A percentile compares a stretch with the other conserved stretches of the same genome.
Evolutionary conservation across 1,140 invertebrate genomes (phyloP).

Genomic region (Procambarus clarkii): DNA sequence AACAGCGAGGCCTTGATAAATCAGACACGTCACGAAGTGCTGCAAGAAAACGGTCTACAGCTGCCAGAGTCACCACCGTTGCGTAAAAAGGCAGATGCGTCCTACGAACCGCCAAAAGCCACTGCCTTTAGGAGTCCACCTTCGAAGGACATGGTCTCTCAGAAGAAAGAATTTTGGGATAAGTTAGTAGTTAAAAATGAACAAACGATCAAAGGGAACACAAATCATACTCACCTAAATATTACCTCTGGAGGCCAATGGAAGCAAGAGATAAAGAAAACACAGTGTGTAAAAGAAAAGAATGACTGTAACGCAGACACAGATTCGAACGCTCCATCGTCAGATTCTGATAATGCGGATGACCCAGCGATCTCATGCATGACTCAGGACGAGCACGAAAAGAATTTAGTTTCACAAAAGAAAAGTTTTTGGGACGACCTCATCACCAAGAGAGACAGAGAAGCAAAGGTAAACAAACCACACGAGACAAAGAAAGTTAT

Average conservation of each 20-base stretch:
- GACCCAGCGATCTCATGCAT: too few relatives aligned
- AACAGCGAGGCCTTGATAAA: too few relatives aligned
- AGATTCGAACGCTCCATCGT: background rate
- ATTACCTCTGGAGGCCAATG: background rate
- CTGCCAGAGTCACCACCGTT: background rate
- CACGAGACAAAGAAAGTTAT: background rate
- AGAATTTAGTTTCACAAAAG: constrained; percentile 55
- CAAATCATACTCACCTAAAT: background rate
- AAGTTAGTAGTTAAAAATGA: background rate
- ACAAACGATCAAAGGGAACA: background rate
- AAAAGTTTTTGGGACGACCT: constrained; percentile 57
- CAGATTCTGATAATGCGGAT: background rate
- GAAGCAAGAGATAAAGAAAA: background rate
- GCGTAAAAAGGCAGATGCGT: background rate
- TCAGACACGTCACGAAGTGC: too few relatives aligned
- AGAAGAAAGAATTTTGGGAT: constrained; percentile 34
- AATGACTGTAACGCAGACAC: background rate
- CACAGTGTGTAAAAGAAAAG: background rate
- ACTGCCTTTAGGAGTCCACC: background rate
- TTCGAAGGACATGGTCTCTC: background rate
- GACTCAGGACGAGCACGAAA: background rate
- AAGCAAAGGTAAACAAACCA: background rate
- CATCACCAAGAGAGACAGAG: constrained; percentile 13
- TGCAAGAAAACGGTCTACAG: background rate
- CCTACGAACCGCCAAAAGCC: background rate